These are phyloP conservation scores for Ellobium chinense DNA, from an alignment of 2,888 invertebrate species.

Conservation along the genomic window DNA sequence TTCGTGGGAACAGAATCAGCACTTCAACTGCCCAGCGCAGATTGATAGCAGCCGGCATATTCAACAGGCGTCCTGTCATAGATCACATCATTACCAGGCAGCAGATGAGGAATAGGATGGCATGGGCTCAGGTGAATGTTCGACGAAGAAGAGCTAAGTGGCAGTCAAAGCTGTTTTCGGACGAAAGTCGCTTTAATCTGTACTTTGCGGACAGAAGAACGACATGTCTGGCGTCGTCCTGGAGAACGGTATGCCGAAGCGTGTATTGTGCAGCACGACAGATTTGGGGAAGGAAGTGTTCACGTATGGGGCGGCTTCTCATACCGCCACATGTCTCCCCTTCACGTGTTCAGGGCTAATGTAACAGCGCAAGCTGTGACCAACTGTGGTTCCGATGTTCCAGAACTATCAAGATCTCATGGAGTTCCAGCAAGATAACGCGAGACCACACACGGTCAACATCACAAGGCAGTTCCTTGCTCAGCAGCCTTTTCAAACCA, in stretches of 20 bases:
- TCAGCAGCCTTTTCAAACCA: conserved; percentile 2
- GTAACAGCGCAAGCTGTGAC: background rate
- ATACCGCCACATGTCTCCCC: background rate
- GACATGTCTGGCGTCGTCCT: background rate
- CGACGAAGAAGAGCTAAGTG: too few relatives aligned
- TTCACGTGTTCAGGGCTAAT: conserved; percentile 26
- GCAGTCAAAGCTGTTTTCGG: background rate
- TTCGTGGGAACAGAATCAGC: too few relatives aligned
- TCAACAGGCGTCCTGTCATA: too few relatives aligned
- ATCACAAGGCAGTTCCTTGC: background rate
- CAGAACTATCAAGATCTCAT: background rate
- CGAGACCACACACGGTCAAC: background rate
- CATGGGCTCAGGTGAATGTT: too few relatives aligned
- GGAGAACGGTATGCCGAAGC: background rate
- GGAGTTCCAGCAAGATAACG: background rate
- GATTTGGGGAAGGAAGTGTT: conserved; percentile 14
- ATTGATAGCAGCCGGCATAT: too few relatives aligned
- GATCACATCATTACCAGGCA: too few relatives aligned
- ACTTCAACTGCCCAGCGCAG: too few relatives aligned
- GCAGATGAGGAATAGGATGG: too few relatives aligned
- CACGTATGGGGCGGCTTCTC: background rate
- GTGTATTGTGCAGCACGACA: conserved; percentile 13
- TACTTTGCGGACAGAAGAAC: background rate
- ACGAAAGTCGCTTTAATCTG: background rate
- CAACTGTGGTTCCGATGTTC: conserved; percentile 5